Conservation (phyloP, 2,888 invertebrate genomes). For the Linnaemya tessellans region DNA sequence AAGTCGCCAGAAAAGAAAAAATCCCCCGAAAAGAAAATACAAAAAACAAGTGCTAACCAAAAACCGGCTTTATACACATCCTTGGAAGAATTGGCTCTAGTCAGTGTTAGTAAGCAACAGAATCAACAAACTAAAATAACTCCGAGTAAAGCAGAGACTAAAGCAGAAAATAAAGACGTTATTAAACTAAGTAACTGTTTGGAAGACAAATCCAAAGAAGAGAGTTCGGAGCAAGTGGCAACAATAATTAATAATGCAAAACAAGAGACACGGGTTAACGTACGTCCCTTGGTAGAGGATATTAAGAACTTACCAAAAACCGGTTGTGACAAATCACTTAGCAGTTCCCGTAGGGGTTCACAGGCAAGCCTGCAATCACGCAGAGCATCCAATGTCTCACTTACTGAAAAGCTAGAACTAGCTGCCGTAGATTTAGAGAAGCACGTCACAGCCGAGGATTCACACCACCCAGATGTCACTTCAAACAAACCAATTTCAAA, state of each 20-base stretch:
- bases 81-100: slow-evolving; percentile 77
- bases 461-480: background rate
- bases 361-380: slow-evolving; percentile 76
- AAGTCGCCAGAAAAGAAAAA: slow-evolving; percentile 77
- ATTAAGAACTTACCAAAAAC: slow-evolving; percentile 80
- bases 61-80: slow-evolving; percentile 73
- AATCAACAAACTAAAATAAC: background rate
- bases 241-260: background rate
- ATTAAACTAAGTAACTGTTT: background rate
- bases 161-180: background rate
- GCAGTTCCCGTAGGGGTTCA: slow-evolving; percentile 78
- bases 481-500: slow-evolving; percentile 44
- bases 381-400: slow-evolving; percentile 76
- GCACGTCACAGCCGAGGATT: slow-evolving; percentile 1
- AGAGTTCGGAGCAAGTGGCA: background rate
- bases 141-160: background rate
- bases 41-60: slow-evolving; percentile 3
- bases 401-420: slow-evolving; percentile 75
- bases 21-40: slow-evolving; percentile 67
- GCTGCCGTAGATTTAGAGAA: slow-evolving; percentile 58
- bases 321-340: slow-evolving; percentile 79
- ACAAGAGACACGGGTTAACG: slow-evolving; percentile 8
- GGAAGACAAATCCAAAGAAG: slow-evolving; percentile 2
- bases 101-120: slow-evolving; percentile 59
- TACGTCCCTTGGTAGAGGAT: slow-evolving; percentile 76